phyloP scores from a whole-genome alignment of 2,113 vertebrate genomes.

The Protobothrops mucrosquamatus region DNA sequence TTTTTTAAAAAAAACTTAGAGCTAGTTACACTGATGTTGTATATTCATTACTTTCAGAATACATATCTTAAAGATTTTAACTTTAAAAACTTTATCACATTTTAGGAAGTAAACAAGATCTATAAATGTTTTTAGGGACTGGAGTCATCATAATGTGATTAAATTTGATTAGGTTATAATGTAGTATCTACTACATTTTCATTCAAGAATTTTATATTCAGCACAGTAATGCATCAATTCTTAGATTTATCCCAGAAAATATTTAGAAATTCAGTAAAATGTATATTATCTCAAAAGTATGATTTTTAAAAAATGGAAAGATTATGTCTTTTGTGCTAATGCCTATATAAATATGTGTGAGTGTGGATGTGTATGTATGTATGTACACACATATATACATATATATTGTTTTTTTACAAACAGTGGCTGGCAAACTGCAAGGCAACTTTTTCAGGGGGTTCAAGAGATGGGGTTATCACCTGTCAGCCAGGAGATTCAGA shows the following conservation, averaged over 20 bases:
- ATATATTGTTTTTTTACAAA: constrained; percentile 37
- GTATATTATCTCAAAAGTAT: background rate
- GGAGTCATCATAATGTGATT: background rate
- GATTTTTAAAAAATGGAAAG: background rate
- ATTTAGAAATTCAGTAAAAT: background rate
- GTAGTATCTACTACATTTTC: background rate
- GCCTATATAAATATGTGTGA: constrained; percentile 24
- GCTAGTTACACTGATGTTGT: background rate
- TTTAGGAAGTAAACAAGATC: background rate
- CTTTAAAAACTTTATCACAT: background rate
- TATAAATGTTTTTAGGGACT: background rate
- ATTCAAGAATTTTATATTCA: background rate
- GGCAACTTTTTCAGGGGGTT: constrained; percentile 90
- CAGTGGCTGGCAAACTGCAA: constrained; percentile 98
- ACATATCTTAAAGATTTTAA: background rate
- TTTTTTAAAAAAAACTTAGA: background rate
- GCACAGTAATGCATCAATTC: background rate
- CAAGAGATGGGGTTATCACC: constrained; percentile 86
- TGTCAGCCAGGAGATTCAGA: constrained; percentile 91
- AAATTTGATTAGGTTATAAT: background rate
- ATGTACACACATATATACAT: background rate
- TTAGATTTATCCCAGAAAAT: background rate
- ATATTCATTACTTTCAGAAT: background rate
- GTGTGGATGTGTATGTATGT: background rate
- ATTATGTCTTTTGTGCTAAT: background rate